Evolutionary conservation across 2,888 invertebrate species (phyloP), one percentile per base, ranked within the genome.

Genomic region (Cabera pusaria): DNA sequence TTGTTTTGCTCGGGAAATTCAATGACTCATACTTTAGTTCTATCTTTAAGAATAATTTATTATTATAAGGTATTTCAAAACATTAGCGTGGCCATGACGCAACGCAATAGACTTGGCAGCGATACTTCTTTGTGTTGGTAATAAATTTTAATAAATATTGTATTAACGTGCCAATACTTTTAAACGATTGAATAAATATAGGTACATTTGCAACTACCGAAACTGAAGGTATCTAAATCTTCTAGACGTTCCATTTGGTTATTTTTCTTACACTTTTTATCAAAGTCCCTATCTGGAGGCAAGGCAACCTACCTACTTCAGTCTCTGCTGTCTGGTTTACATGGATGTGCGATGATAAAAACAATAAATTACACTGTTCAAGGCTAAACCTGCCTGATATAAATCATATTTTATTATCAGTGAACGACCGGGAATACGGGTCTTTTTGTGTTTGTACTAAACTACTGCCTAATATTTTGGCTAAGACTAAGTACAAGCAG

Each of bases 71-170:
- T n/a, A n/a, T n/a, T n/a, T n/a, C n/a, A 45, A 49, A 47, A 48
- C 39, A 41, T 39, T 49, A n/a, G n/a, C n/a, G n/a, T n/a, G n/a
- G 24, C 17, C 18, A 38, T 59, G 54, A 60, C 56, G 56, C 54
- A 56, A 60, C 56, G 56, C 54, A 56, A 57, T 29, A 27, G 24
- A 35, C 48, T 57, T 67, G 60, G 60, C 59, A 63, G 37, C 49
- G 32, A 7, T 45, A 18, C 18, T 14, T 17, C 39, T 37, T 47
- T 43, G 14, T 45, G 20, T 46, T 49, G 49, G 39, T 52, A 28
- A 39, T 28, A 27, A 40, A 26, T 37, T 36, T 29, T 36, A 40
- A 49, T 56, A 52, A 49, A 52, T 42, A 19, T 40, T 24, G 19
- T 33, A 42, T 33, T 35, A 44, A 27, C 20, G 38, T 26, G 19